A percentile compares a stretch with the other conserved stretches of the same genome.
phyloP scores from a whole-genome alignment of 1,140 invertebrate genomes.

The Nylanderia fulva region DNA sequence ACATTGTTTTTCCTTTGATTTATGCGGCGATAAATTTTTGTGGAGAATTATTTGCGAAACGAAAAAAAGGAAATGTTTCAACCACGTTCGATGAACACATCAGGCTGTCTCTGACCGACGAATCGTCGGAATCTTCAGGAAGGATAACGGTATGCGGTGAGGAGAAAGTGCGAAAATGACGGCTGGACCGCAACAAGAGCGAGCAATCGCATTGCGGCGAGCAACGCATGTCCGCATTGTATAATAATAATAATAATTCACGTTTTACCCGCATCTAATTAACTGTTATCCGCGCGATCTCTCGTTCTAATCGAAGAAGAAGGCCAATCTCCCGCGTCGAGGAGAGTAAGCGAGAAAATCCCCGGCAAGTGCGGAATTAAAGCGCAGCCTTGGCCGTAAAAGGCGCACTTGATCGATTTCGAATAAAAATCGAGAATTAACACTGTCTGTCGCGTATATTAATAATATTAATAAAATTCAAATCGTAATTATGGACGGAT shows the following conservation, averaged over 20 bases:
- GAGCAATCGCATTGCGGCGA: slow-evolving; percentile 27
- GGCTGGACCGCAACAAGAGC: slow-evolving; percentile 56
- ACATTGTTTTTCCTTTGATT: slow-evolving; percentile 4
- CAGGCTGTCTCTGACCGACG: neutral
- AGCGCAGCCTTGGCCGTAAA: neutral
- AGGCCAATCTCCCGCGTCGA: neutral
- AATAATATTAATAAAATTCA: neutral
- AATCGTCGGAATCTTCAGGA: slow-evolving; percentile 4
- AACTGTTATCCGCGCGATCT: slow-evolving; percentile 19
- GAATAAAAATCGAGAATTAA: neutral
- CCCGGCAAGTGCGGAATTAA: neutral
- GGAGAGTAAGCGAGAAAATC: neutral
- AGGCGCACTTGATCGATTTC: neutral
- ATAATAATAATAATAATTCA: slow-evolving; percentile 38
- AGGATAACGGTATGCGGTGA: slow-evolving; percentile 34
- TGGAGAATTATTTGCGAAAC: neutral
- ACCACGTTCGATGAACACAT: neutral
- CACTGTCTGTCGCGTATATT: neutral
- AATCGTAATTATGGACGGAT: neutral
- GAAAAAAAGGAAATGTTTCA: neutral
- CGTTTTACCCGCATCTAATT: slow-evolving; percentile 45
- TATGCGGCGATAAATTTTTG: neutral
- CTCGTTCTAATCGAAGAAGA: slow-evolving; percentile 1
- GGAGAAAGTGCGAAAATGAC: slow-evolving; percentile 74
- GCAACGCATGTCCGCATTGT: slow-evolving; percentile 20